Conservation (phyloP, 2,888 invertebrate genomes). For the Drosophila hamatofila region DNA sequence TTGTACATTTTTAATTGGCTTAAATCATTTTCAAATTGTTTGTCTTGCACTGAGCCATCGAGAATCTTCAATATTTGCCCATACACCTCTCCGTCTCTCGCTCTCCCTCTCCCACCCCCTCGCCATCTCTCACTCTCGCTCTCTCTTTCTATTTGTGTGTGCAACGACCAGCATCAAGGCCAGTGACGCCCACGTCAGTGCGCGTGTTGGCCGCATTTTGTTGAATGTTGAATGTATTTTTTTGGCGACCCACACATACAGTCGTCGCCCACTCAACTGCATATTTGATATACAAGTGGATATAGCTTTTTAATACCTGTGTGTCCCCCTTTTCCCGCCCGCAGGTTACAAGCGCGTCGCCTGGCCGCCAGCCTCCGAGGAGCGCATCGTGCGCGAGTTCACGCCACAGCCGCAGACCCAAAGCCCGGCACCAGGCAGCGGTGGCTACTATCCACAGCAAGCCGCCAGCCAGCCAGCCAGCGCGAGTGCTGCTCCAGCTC, state of each 20-base stretch:
- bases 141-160: constrained; percentile 5
- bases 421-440: constrained; percentile 71
- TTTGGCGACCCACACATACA: constrained; percentile 12
- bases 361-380: constrained; percentile 92
- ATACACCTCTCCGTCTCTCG: neutral
- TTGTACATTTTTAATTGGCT: constrained; percentile 70
- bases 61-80: constrained; percentile 24
- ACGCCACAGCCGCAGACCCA: constrained; percentile 83
- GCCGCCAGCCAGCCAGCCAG: constrained; percentile 26
- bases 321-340: neutral
- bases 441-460: constrained; percentile 68
- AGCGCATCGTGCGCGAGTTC: constrained; percentile 87
- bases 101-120: neutral
- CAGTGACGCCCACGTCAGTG: constrained; percentile 64
- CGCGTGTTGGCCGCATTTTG: constrained; percentile 75
- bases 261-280: constrained; percentile 1
- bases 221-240: constrained; percentile 54
- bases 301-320: constrained; percentile 19
- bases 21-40: constrained; percentile 77
- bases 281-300: neutral
- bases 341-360: constrained; percentile 93
- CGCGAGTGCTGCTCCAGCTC: constrained; percentile 66
- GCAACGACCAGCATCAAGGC: constrained; percentile 58
- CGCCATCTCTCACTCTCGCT: neutral
- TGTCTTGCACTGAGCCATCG: constrained; percentile 50